These are phyloP conservation scores for Campoletis raptor DNA, from an alignment of 2,888 invertebrate genomes.

Conservation along the genomic window DNA sequence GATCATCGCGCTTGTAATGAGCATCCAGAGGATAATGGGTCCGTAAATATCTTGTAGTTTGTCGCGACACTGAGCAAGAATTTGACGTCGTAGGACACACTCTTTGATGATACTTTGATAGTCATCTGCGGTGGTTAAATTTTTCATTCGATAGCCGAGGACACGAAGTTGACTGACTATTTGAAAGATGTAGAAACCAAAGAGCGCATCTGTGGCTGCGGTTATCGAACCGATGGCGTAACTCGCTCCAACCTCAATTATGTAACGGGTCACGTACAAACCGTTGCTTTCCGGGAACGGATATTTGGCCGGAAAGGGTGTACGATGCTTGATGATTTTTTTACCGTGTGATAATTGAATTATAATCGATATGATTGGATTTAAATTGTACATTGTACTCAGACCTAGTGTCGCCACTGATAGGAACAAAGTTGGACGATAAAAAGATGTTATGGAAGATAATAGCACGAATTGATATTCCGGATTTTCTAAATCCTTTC, in stretches of 20 bases:
- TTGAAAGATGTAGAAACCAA: slow-evolving; percentile 74
- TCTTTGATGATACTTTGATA: slow-evolving; percentile 55
- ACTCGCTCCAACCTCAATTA: slow-evolving; percentile 59
- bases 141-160: slow-evolving; percentile 59
- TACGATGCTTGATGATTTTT: slow-evolving; percentile 59
- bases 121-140: slow-evolving; percentile 41
- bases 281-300: slow-evolving; percentile 68
- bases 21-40: slow-evolving; percentile 71
- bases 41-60: slow-evolving; percentile 72
- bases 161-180: slow-evolving; percentile 72
- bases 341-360: slow-evolving; percentile 42
- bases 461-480: slow-evolving; percentile 29
- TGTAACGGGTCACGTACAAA: slow-evolving; percentile 67
- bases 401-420: slow-evolving; percentile 42
- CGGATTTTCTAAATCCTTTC: slow-evolving; percentile 47
- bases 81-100: slow-evolving; percentile 67
- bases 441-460: slow-evolving; percentile 42
- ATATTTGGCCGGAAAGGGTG: slow-evolving; percentile 68
- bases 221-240: slow-evolving; percentile 66
- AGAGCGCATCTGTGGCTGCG: slow-evolving; percentile 71
- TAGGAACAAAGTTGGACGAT: slow-evolving; percentile 46
- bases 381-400: slow-evolving; percentile 45
- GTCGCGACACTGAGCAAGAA: slow-evolving; percentile 66
- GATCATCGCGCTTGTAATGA: slow-evolving; percentile 71
- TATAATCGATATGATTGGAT: slow-evolving; percentile 66